Evolutionary conservation across 1,140 invertebrate genomes (phyloP).

Genomic region (Lordiphosa stackelbergi): DNA sequence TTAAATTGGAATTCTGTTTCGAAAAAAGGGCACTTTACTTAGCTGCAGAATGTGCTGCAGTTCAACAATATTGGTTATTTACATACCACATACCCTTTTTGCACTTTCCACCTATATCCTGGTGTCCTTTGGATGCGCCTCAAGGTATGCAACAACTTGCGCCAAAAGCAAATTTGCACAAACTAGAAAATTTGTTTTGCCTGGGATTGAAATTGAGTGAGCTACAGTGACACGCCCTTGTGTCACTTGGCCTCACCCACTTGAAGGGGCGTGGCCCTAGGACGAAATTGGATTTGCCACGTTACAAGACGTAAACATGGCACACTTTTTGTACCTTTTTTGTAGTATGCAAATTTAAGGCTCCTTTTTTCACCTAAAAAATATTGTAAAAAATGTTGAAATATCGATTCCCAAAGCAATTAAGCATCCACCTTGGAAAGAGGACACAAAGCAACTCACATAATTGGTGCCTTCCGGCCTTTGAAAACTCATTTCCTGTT

Average conservation of each 20-base stretch:
- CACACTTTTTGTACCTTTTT: neutral
- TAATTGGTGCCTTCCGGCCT: constrained; percentile 54
- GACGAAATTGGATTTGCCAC: constrained; percentile 47
- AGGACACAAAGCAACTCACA: constrained; percentile 28
- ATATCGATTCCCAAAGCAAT: constrained; percentile 30
- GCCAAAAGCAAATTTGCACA: neutral
- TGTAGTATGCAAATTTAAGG: constrained; percentile 7
- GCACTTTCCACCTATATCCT: neutral
- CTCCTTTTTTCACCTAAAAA: neutral
- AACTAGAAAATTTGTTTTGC: constrained; percentile 3
- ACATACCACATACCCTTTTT: constrained; percentile 2
- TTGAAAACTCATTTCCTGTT: constrained; percentile 55
- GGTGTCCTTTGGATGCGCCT: constrained; percentile 1
- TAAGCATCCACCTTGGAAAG: constrained; percentile 9
- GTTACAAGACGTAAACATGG: constrained; percentile 31
- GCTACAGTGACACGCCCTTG: neutral
- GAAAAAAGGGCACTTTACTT: too few relatives aligned
- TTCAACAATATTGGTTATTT: constrained; percentile 1
- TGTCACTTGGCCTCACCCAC: neutral
- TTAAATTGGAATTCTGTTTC: too few relatives aligned
- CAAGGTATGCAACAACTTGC: constrained; percentile 6
- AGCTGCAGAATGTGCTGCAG: too few relatives aligned
- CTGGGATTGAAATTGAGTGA: constrained; percentile 5
- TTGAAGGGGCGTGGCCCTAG: neutral
- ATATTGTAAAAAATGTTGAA: constrained; percentile 9